These are phyloP conservation scores for Nipponacmea schrenckii DNA, from an alignment of 2,888 invertebrate genomes.

Conservation along the genomic window DNA sequence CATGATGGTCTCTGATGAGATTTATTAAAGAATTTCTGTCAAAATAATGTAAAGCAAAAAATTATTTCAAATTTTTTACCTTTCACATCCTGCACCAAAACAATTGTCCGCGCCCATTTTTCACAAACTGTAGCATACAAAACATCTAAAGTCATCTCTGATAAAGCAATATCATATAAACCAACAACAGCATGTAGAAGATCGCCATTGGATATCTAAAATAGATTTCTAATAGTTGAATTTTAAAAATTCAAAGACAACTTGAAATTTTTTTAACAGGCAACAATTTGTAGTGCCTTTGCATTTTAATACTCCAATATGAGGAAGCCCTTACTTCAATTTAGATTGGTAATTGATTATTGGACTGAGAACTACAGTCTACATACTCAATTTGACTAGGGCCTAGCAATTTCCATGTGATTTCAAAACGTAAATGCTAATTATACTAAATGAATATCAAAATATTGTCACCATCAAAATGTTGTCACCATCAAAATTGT, in stretches of 20 bases:
- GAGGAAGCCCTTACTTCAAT: neutral
- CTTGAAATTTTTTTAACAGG: neutral
- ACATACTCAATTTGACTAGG: too few species aligned
- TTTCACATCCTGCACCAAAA: conserved; percentile 64
- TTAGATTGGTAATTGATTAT: too few species aligned
- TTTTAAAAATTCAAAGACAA: conserved; percentile 1
- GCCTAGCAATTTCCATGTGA: too few species aligned
- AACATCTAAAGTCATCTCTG: conserved; percentile 67
- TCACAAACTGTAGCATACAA: conserved; percentile 67
- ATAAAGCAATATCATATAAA: conserved; percentile 65
- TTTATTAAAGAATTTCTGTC: neutral
- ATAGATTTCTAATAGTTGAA: conserved; percentile 13
- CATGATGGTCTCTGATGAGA: too few species aligned
- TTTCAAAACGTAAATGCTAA: too few species aligned
- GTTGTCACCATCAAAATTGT: too few species aligned
- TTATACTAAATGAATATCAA: too few species aligned
- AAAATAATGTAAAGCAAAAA: neutral
- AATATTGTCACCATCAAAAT: conserved; percentile 7
- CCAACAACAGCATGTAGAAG: conserved; percentile 68
- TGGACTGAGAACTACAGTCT: too few species aligned
- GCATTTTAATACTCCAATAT: neutral
- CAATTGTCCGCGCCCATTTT: conserved; percentile 65
- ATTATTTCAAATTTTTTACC: too few species aligned
- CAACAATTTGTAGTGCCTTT: neutral
- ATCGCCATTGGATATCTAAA: conserved; percentile 60